phyloP scores from a whole-genome alignment of 2,888 invertebrate genomes.

The Linnaemya vulpina region DNA sequence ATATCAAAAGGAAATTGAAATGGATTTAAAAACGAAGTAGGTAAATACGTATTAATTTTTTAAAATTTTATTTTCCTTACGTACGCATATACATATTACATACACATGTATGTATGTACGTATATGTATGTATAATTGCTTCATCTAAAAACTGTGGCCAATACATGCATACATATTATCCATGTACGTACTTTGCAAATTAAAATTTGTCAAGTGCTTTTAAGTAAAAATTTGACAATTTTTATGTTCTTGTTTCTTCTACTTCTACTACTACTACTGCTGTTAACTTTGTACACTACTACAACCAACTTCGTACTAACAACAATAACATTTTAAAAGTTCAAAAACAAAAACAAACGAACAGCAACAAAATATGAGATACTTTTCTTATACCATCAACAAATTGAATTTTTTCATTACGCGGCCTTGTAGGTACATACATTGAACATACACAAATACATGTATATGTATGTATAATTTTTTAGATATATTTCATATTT shows the following conservation, averaged over 20 bases:
- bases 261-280: constrained; percentile 6
- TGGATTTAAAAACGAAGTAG: constrained; percentile 64
- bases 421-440: constrained; percentile 67
- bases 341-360: constrained; percentile 19
- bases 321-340: constrained; percentile 27
- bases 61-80: background rate
- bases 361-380: constrained; percentile 40
- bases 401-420: constrained; percentile 47
- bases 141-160: background rate
- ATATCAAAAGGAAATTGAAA: constrained; percentile 9
- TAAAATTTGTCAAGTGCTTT: constrained; percentile 27
- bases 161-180: background rate
- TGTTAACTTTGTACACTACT: constrained; percentile 32
- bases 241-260: constrained; percentile 27
- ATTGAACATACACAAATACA: background rate
- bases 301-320: constrained; percentile 14
- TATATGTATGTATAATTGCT: background rate
- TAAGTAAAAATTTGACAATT: constrained; percentile 20
- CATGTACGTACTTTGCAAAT: background rate
- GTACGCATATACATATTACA: background rate
- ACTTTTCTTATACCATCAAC: constrained; percentile 60
- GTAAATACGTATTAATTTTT: constrained; percentile 50
- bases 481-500: constrained; percentile 42
- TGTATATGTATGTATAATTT: background rate
- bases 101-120: background rate